These are phyloP conservation scores for Meganola albula DNA, from an alignment of 2,888 invertebrate species.

Conservation along the genomic window DNA sequence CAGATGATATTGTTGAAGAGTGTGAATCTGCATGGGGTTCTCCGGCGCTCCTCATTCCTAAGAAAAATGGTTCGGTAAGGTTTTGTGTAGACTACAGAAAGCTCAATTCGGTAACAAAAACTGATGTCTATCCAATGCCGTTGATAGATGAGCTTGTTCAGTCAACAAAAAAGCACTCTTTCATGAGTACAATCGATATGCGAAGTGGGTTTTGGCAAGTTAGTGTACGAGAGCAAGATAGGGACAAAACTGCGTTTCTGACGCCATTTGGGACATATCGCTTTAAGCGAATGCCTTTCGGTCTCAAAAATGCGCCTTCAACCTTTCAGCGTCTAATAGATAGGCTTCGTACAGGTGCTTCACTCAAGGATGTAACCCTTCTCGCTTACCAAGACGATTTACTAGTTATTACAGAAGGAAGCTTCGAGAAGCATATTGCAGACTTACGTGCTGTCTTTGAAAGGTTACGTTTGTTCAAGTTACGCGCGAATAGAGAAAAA, in stretches of 20 bases:
- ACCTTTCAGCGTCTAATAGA: conserved; percentile 37
- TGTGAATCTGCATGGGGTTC: conserved; percentile 21
- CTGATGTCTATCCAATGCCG: conserved; percentile 31
- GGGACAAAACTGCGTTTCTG: conserved; percentile 30
- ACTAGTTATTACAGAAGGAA: conserved; percentile 16
- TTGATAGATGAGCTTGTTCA: conserved; percentile 29
- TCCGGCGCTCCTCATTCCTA: conserved; percentile 24
- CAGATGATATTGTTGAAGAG: not conserved
- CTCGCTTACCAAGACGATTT: conserved; percentile 35
- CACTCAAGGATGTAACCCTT: conserved; percentile 19
- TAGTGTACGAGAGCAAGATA: conserved; percentile 15
- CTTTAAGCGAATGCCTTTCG: conserved; percentile 49
- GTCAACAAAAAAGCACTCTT: conserved; percentile 22
- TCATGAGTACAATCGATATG: conserved; percentile 24
- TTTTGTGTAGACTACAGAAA: conserved; percentile 33
- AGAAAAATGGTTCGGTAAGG: conserved; percentile 22
- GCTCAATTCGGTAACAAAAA: conserved; percentile 24
- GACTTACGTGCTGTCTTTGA: not conserved
- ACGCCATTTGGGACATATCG: conserved; percentile 18
- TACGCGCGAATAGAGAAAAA: not conserved
- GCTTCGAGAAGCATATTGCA: conserved; percentile 6
- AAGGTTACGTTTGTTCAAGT: conserved; percentile 10
- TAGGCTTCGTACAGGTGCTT: conserved; percentile 11
- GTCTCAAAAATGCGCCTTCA: conserved; percentile 48
- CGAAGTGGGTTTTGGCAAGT: conserved; percentile 28